Conservation (phyloP, 2,113 vertebrate species). For the Cinclus mexicanus region DNA sequence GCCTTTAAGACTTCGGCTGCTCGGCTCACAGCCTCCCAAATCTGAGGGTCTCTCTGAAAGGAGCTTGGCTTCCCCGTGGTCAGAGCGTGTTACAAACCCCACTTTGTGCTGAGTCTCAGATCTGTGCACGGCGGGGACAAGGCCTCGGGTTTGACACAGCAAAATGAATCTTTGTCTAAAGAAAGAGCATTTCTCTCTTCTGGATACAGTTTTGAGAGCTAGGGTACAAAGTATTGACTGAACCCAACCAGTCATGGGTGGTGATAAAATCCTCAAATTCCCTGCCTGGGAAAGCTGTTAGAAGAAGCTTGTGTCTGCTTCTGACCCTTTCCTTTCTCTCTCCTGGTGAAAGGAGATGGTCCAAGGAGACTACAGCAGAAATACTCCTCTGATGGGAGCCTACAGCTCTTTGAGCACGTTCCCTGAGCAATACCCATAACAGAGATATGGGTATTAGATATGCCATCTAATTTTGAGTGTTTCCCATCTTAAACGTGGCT, state of each 20-base stretch:
- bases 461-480: not conserved
- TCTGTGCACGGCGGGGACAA: not conserved
- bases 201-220: not conserved
- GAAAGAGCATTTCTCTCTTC: not conserved
- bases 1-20: not conserved
- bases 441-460: not conserved
- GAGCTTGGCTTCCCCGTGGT: not conserved
- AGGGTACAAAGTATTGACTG: not conserved
- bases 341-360: not conserved
- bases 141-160: not conserved
- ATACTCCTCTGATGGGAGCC: not conserved
- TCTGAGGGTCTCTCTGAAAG: not conserved
- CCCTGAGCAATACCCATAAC: rapidly evolving
- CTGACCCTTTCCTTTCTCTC: not conserved
- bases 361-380: not conserved
- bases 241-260: not conserved
- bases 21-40: not conserved
- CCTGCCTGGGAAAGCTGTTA: not conserved
- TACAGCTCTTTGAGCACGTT: not conserved
- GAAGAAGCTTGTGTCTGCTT: not conserved
- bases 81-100: not conserved
- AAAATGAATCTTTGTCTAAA: not conserved
- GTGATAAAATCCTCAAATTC: not conserved
- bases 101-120: not conserved
- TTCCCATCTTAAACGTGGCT: not conserved